A percentile compares a stretch with the other conserved stretches of the same genome.
phyloP scores from a whole-genome alignment of 2,797 vertebrate genomes.

The Loriculus beryllinus region DNA sequence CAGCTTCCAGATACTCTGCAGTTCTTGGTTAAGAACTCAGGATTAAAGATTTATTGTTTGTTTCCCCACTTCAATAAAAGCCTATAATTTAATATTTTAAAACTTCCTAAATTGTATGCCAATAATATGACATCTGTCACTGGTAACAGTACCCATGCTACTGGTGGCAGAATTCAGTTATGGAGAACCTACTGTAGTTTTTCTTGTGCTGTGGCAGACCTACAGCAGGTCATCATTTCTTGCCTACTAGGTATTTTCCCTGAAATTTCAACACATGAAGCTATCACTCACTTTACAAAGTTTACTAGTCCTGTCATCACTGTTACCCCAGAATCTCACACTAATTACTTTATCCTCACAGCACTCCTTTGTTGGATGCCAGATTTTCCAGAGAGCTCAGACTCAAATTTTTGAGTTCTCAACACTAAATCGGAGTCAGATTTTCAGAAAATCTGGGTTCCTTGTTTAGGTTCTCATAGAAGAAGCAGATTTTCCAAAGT shows the following conservation, averaged over 20 bases:
- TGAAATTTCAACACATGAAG: slow-evolving; percentile 3
- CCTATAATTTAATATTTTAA: neutral
- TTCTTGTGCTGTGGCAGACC: neutral
- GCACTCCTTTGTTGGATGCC: neutral
- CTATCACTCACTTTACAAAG: neutral
- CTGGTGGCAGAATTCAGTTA: neutral
- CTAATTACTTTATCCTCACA: slow-evolving; percentile 10
- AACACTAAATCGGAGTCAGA: neutral
- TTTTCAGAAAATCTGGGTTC: neutral
- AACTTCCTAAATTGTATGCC: neutral
- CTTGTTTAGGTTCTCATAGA: neutral
- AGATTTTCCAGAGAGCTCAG: slow-evolving; percentile 6
- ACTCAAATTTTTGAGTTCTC: neutral
- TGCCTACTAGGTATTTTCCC: neutral
- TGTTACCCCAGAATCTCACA: neutral
- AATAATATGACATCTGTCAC: neutral
- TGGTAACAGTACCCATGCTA: neutral
- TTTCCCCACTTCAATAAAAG: neutral
- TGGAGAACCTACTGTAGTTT: neutral
- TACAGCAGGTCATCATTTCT: neutral
- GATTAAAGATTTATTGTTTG: neutral
- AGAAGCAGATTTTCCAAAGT: neutral
- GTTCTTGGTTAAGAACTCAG: neutral
- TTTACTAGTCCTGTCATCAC: slow-evolving; percentile 19
- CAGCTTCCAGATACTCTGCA: neutral